phyloP scores from a whole-genome alignment of 2,888 invertebrate species.

The Aromia moschata region DNA sequence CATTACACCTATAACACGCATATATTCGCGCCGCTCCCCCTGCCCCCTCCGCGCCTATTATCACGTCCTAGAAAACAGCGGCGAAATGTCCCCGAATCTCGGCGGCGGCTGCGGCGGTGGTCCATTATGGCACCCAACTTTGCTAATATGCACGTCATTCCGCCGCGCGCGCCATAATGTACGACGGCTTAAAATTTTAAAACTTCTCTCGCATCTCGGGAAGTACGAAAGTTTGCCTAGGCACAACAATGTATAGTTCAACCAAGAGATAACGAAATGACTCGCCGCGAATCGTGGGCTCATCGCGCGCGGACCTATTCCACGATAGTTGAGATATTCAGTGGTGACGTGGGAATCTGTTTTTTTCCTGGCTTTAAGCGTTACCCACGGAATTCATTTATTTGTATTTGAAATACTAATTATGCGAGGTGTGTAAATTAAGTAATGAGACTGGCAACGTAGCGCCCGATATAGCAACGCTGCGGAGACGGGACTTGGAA shows the following conservation, averaged over 20 bases:
- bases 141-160: constrained; percentile 26
- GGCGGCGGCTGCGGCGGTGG: not conserved
- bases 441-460: too few species aligned
- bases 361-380: too few species aligned
- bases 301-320: too few species aligned
- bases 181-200: constrained; percentile 24
- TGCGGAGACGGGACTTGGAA: too few species aligned
- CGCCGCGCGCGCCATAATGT: constrained; percentile 12
- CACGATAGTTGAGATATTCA: too few species aligned
- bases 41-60: constrained; percentile 6
- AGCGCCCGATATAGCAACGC: too few species aligned
- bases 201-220: constrained; percentile 21
- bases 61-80: constrained; percentile 9
- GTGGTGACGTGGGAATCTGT: too few species aligned
- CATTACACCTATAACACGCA: not conserved
- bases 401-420: too few species aligned
- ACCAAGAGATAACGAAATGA: too few species aligned
- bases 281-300: too few species aligned
- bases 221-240: constrained; percentile 16
- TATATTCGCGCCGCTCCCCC: not conserved
- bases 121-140: constrained; percentile 24
- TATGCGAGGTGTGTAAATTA: too few species aligned
- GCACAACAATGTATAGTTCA: constrained; percentile 21
- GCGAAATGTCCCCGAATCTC: constrained; percentile 19
- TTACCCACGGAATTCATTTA: too few species aligned